These are phyloP conservation scores for Dicranocentrus wangi DNA, from an alignment of 2,888 invertebrate species.

Conservation along the genomic window DNA sequence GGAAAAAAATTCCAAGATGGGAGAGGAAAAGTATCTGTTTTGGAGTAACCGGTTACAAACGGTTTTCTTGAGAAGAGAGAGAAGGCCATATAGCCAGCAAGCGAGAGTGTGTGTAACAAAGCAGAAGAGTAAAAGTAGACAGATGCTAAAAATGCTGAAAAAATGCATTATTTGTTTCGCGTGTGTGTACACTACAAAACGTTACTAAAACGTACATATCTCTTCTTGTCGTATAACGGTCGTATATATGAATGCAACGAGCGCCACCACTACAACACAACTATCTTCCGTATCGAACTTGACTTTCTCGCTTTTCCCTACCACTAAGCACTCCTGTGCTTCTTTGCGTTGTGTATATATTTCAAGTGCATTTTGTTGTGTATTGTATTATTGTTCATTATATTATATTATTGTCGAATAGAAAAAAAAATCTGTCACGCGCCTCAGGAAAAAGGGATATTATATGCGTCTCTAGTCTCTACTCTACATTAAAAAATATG, in stretches of 20 bases:
- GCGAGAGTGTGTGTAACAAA: conserved; percentile 33
- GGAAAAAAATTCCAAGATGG: neutral
- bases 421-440: too few species aligned
- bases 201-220: too few species aligned
- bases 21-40: conserved; percentile 14
- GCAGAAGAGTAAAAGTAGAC: conserved; percentile 43
- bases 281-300: conserved; percentile 32
- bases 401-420: too few species aligned
- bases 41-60: neutral
- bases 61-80: conserved; percentile 16
- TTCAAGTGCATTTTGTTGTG: neutral
- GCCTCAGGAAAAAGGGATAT: too few species aligned
- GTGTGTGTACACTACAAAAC: too few species aligned
- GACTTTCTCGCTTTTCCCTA: conserved; percentile 20
- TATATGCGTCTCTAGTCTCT: too few species aligned
- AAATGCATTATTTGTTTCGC: too few species aligned
- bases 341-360: neutral
- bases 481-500: too few species aligned
- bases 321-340: neutral
- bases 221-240: too few species aligned
- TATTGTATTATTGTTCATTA: neutral
- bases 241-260: neutral
- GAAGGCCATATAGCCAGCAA: neutral
- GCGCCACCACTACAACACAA: conserved; percentile 18
- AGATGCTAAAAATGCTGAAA: conserved; percentile 42